A percentile compares a stretch with the other conserved stretches of the same genome.
These are phyloP conservation scores for Loripinus fragilis DNA, from an alignment of 2,888 invertebrate genomes.

Conservation along the genomic window DNA sequence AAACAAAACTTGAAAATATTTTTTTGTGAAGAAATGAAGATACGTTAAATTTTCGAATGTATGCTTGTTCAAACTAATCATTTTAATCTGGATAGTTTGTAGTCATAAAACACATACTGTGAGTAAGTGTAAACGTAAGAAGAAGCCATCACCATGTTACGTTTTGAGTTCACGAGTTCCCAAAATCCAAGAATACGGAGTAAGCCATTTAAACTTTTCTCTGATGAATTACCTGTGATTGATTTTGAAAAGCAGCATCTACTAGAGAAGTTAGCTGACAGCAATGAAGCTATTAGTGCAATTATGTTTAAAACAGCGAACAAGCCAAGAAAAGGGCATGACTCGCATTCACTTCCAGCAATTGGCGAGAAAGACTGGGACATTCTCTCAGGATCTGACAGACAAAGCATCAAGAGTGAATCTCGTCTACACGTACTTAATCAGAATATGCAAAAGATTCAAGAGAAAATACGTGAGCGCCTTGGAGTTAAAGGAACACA, in stretches of 20 bases:
- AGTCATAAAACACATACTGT: too few relatives aligned
- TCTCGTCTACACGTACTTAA: not conserved
- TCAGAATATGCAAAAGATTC: not conserved
- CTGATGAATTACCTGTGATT: conserved; percentile 12
- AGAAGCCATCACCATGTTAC: not conserved
- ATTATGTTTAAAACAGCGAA: not conserved
- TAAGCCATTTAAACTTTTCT: conserved; percentile 18
- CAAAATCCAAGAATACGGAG: not conserved
- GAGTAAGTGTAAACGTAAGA: too few relatives aligned
- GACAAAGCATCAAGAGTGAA: conserved; percentile 5
- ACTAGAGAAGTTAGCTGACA: not conserved
- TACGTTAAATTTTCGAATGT: too few relatives aligned
- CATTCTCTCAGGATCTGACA: not conserved
- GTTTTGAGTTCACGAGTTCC: not conserved
- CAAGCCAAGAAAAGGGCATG: not conserved
- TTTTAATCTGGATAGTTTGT: too few relatives aligned
- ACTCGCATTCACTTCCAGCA: conserved; percentile 2
- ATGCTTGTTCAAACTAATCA: too few relatives aligned
- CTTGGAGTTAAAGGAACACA: not conserved
- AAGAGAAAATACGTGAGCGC: not conserved
- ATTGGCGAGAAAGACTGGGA: conserved; percentile 2
- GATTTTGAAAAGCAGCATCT: conserved; percentile 13
- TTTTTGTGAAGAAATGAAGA: too few relatives aligned
- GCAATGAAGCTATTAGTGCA: not conserved
- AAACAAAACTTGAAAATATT: too few relatives aligned